Base-by-base conservation (phyloP, 2,888 invertebrate genomes). In the Chymomyza procnemis region DNA sequence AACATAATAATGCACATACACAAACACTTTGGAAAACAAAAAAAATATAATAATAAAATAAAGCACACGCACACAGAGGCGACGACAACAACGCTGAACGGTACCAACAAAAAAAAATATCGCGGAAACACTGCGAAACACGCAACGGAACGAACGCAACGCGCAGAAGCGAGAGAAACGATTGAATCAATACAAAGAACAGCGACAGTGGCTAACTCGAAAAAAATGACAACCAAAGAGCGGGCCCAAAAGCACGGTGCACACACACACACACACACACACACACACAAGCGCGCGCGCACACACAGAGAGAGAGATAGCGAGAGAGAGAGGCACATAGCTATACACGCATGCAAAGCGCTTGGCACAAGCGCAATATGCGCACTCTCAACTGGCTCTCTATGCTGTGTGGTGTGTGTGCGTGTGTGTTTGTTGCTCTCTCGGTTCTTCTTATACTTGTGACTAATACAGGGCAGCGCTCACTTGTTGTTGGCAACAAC, bases 81-180 rank as follows among this genome's bases (percentile, higher is more conserved):
- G 70, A 66, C 65, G 41, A 82, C 74, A 74, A 84, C 80, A 81
- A 86, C 79, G 85, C 79, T 79, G 12, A 85, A 78, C 75, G 76
- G n/a, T n/a, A n/a, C n/a, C n/a, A n/a, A 26, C 26, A 26, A 79
- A 79, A 79, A 87, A 82, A 79, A 79, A 87, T 79, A 80, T 82
- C 87, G 83, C 83, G 83, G 85, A 85, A 85, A 82, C 82, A 85
- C 75, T 82, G 80, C 82, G 85, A 85, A 87, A 79, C 78, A 84
- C 85, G 84, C 85, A 87, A 89, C 89, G 89, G 34, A 41, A 41
- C 34, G 34, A n/a, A 34, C 34, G 34, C 34, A 87, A 89, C 89
- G 89, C 89, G 89, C 89, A 88, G 89, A 89, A 89, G 85, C 89
- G 88, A 89, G 89, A 89, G 89, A 89, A 89, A 89, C 86, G 88